These are phyloP conservation scores for Pitangus sulphuratus DNA, from an alignment of 2,797 vertebrate genomes.

Conservation along the genomic window DNA sequence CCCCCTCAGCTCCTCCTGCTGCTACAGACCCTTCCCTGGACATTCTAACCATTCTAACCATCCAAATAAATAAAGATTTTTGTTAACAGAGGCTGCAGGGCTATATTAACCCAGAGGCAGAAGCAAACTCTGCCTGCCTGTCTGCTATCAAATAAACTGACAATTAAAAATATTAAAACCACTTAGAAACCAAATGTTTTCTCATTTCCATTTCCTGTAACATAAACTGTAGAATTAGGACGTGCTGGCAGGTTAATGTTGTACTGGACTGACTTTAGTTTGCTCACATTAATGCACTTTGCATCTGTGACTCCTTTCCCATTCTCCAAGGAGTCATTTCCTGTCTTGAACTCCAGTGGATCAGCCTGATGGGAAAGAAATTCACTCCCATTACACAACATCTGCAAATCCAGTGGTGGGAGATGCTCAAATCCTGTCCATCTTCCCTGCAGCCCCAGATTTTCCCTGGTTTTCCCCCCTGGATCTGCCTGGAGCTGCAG, in stretches of 20 bases:
- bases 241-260: neutral
- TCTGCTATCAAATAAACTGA: neutral
- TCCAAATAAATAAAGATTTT: neutral
- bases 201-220: neutral
- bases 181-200: neutral
- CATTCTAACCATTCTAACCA: neutral
- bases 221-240: neutral
- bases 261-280: neutral
- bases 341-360: neutral
- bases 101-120: neutral
- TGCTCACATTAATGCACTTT: neutral
- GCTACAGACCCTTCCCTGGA: neutral
- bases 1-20: neutral
- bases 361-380: neutral
- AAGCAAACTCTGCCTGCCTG: rapidly evolving
- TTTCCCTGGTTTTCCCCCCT: neutral
- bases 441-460: neutral
- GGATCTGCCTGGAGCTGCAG: neutral
- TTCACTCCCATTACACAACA: no score
- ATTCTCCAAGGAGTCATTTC: neutral
- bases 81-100: neutral
- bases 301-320: neutral
- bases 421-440: neutral
- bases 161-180: neutral
- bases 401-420: neutral